Percentiles rank a stretch among this genome's conserved stretches.
Evolutionary conservation across 2,113 vertebrate genomes (phyloP).

Genomic region (Alaudala cheleensis): DNA sequence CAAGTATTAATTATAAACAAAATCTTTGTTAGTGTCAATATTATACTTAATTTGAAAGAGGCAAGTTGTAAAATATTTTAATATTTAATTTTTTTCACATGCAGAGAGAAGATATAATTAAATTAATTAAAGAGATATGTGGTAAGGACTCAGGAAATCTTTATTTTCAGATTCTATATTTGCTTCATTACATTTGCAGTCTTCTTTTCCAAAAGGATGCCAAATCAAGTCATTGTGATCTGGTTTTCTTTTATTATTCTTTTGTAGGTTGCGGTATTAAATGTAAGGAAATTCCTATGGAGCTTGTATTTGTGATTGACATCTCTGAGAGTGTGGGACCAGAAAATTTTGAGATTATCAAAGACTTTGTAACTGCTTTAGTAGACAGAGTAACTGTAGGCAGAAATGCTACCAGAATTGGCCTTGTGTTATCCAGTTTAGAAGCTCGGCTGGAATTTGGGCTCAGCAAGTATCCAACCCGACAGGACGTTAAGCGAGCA

Average conservation of each 20-base stretch:
- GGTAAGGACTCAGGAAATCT: slow-evolving; percentile 75
- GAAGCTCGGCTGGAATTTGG: slow-evolving; percentile 87
- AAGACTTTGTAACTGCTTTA: slow-evolving; percentile 88
- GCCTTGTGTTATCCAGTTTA: slow-evolving; percentile 88
- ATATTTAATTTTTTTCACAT: slow-evolving; percentile 23
- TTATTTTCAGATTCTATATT: not conserved
- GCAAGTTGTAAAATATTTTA: not conserved
- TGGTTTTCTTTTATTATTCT: not conserved
- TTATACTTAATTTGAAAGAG: not conserved
- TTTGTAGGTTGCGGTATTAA: slow-evolving; percentile 86
- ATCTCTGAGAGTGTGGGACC: slow-evolving; percentile 92
- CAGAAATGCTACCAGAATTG: slow-evolving; percentile 87
- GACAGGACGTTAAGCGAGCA: slow-evolving; percentile 85
- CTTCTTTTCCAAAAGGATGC: not conserved
- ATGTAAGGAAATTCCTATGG: slow-evolving; percentile 94
- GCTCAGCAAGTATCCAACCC: slow-evolving; percentile 78
- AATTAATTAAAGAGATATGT: slow-evolving; percentile 90
- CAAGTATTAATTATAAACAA: not conserved
- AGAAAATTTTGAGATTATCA: slow-evolving; percentile 92
- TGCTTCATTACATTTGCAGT: not conserved
- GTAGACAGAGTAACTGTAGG: slow-evolving; percentile 88
- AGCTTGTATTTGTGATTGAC: slow-evolving; percentile 93
- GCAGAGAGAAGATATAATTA: slow-evolving; percentile 89
- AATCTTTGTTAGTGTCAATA: not conserved
- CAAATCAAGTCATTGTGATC: not conserved